Base-by-base conservation (phyloP, 1,140 invertebrate species). In the Zaprionus inermis region DNA sequence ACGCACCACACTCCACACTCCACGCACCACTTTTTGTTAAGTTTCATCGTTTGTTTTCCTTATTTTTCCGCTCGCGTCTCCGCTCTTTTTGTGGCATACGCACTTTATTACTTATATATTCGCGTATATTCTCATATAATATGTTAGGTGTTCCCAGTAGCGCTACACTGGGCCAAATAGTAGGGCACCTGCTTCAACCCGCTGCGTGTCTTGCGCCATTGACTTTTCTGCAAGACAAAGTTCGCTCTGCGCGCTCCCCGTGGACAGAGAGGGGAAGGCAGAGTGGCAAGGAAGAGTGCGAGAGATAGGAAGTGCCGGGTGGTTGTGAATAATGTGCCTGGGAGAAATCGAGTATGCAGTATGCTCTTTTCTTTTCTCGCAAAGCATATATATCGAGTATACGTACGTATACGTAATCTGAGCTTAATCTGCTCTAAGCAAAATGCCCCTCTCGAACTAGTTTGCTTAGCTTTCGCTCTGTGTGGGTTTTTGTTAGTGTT, bases 1-100 rank as follows among this genome's bases (percentile, higher is more conserved):
- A 28, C 24, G 24, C 24, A 28, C 24, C 24, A 28, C 24, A 4
- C 24, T 0, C 24, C 24, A 4, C 24, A n/a, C n/a, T n/a, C n/a
- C 3, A 61, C 16, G 65, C 60, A 73, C 49, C 65, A 54, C 64
- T 73, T 73, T 73, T 73, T 73, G 71, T 73, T 73, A 61, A 69
- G 71, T 73, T 73, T 61, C 32, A 38, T 73, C 66, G 65, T 69
- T 69, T 69, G 51, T 71, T 74, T 51, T 56, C 24, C 28, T 44
- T 59, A 52, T 38, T 58, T 38, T 28, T 56, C 49, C 12, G 14
- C 6, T n/a, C 18, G 20, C 3, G n/a, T 32, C 44, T 52, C n/a
- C 11, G 14, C 38, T 41, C 58, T 44, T 51, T 41, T 65, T 75
- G 52, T 59, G 54, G 68, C 51, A 58, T 57, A 71, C 68, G 57